phyloP scores from a whole-genome alignment of 2,113 vertebrate species.

The Strigops habroptila region DNA sequence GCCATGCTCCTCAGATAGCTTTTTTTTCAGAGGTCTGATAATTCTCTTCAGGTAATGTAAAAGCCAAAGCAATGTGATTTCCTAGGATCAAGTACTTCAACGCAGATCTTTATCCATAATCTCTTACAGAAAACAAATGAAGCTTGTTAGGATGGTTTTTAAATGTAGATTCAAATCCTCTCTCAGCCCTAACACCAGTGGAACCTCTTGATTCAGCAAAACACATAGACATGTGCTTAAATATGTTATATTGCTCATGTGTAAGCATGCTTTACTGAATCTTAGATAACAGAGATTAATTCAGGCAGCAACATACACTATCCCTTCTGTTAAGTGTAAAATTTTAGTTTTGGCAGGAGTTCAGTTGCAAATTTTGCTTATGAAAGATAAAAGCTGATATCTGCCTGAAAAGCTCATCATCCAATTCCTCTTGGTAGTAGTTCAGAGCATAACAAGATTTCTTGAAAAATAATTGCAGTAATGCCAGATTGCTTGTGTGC shows the following conservation, averaged over 20 bases:
- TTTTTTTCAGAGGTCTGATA: background rate
- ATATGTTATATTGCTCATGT: background rate
- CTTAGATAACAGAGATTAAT: background rate
- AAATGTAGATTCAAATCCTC: background rate
- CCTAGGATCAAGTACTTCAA: background rate
- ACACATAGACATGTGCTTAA: background rate
- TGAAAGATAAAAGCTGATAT: background rate
- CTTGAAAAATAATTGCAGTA: background rate
- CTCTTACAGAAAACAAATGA: background rate
- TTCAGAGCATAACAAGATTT: background rate
- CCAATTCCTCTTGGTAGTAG: background rate
- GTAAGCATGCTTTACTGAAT: background rate
- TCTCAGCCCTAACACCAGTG: background rate
- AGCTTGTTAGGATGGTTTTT: background rate
- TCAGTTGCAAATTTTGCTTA: conserved; percentile 8
- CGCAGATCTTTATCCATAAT: background rate
- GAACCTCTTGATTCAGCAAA: background rate
- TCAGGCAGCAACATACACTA: background rate
- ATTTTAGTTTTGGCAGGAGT: background rate
- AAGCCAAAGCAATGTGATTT: background rate
- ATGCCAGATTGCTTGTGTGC: background rate
- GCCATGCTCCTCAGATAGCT: background rate
- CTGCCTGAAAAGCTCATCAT: conserved; percentile 6
- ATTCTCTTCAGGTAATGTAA: background rate
- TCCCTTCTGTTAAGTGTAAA: conserved; percentile 16